Evolutionary conservation across 2,888 invertebrate species (phyloP).

Genomic region (Hecatera dysodea): DNA sequence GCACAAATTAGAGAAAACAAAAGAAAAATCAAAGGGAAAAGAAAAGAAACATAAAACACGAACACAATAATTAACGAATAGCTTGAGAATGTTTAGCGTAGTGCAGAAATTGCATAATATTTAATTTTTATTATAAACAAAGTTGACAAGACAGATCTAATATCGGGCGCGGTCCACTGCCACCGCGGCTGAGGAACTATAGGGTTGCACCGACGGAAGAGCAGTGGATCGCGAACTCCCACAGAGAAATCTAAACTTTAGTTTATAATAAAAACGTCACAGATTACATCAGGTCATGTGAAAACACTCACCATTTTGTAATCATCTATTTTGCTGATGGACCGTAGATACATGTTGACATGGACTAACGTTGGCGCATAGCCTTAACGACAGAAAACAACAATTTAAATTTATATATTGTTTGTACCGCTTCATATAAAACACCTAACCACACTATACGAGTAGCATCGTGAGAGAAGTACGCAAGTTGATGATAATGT

Average conservation of each 20-base stretch:
- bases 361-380: slow-evolving; percentile 96
- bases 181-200: slow-evolving; percentile 33
- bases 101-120: slow-evolving; percentile 86
- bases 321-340: slow-evolving; percentile 99
- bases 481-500: slow-evolving; percentile 79
- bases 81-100: slow-evolving; percentile 84
- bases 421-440: slow-evolving; percentile 70
- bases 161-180: slow-evolving; percentile 53
- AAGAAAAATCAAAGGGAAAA: slow-evolving; percentile 62
- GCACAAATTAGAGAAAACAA: slow-evolving; percentile 67
- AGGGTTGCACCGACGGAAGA: slow-evolving; percentile 32
- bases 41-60: slow-evolving; percentile 73
- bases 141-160: slow-evolving; percentile 65
- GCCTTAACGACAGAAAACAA: slow-evolving; percentile 90
- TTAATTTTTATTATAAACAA: slow-evolving; percentile 85
- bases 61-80: slow-evolving; percentile 82
- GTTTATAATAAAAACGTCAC: slow-evolving; percentile 84
- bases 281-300: slow-evolving; percentile 74
- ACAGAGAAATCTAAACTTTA: slow-evolving; percentile 72
- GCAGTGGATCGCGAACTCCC: slow-evolving; percentile 48
- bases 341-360: slow-evolving; percentile 99
- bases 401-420: slow-evolving; percentile 72
- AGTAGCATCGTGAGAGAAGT: slow-evolving; percentile 49
- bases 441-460: slow-evolving; percentile 55
- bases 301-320: slow-evolving; percentile 98